These are phyloP conservation scores for Serrognathus titanus DNA, from an alignment of 2,888 invertebrate genomes.

Conservation along the genomic window DNA sequence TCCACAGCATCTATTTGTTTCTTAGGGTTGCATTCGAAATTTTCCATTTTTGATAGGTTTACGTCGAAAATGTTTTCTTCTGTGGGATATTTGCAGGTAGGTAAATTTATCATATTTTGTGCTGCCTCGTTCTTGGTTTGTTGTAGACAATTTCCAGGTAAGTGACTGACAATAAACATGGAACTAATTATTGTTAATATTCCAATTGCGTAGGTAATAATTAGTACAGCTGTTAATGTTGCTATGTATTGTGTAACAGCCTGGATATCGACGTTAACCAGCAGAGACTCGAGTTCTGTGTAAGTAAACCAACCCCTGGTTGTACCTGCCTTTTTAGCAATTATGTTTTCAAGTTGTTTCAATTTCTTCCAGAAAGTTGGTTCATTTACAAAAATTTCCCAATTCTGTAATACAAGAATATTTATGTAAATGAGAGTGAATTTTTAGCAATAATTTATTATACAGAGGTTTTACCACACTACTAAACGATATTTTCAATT, in stretches of 20 bases:
- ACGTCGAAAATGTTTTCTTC: neutral
- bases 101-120: neutral
- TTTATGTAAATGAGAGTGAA: neutral
- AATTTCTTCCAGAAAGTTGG: conserved; percentile 73
- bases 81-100: neutral
- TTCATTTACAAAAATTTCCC: conserved; percentile 80
- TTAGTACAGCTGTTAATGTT: conserved; percentile 56
- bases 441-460: neutral
- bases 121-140: neutral
- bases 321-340: conserved; percentile 71
- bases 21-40: conserved; percentile 3
- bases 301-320: conserved; percentile 81
- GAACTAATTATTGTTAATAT: conserved; percentile 60
- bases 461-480: too few species aligned
- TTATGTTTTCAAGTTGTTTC: conserved; percentile 62
- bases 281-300: conserved; percentile 65
- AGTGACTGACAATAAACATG: conserved; percentile 52
- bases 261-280: conserved; percentile 50
- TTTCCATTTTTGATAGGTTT: neutral
- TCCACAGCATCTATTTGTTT: conserved; percentile 36
- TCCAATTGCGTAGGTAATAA: conserved; percentile 60
- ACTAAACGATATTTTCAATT: too few species aligned
- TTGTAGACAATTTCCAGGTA: conserved; percentile 50
- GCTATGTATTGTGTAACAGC: conserved; percentile 53
- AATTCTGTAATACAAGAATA: conserved; percentile 57